phyloP scores from a whole-genome alignment of 2,113 vertebrate genomes.

The Chauna torquata region DNA sequence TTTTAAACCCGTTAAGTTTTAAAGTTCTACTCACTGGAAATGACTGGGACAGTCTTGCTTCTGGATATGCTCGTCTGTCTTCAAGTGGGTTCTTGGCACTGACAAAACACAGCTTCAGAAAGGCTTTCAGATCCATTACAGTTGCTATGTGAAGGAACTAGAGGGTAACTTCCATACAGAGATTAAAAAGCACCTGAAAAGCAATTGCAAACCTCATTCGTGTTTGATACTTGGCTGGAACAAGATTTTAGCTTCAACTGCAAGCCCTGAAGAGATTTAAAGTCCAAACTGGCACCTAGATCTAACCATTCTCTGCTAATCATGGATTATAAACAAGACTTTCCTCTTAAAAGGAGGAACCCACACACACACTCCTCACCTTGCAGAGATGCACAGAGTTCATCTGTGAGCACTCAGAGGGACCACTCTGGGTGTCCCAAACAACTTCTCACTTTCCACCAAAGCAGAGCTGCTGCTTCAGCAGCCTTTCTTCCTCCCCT shows the following conservation, averaged over 20 bases:
- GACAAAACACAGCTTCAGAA: neutral
- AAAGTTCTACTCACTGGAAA: neutral
- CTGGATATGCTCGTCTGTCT: neutral
- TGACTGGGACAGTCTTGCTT: neutral
- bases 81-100: neutral
- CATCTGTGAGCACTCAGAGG: neutral
- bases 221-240: neutral
- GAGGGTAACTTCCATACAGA: neutral
- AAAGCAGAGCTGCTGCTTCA: neutral
- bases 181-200: conserved; percentile 2
- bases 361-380: neutral
- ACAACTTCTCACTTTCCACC: neutral
- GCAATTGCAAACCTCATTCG: neutral
- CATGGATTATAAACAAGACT: neutral
- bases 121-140: neutral
- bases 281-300: neutral
- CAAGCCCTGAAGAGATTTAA: neutral
- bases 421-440: neutral
- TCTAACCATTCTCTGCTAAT: neutral
- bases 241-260: neutral
- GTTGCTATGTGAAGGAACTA: neutral
- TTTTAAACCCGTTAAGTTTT: neutral
- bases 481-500: neutral
- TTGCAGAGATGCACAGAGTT: neutral
- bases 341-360: neutral